phyloP scores from a whole-genome alignment of 2,888 invertebrate genomes.

The Dorcus hopei region DNA sequence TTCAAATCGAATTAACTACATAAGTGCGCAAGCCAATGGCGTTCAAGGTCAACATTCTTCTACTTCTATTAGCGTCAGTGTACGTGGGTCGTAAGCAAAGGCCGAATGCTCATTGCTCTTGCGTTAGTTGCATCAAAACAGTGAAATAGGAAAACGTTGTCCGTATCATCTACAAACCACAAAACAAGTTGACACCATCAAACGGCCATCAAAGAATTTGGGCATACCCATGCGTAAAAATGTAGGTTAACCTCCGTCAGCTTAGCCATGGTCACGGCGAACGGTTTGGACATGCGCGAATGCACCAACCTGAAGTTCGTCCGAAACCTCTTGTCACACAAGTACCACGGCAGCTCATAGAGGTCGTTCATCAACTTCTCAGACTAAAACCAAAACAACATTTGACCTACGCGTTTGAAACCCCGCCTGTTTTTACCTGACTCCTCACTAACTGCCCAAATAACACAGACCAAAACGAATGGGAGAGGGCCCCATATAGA shows the following conservation, averaged over 20 bases:
- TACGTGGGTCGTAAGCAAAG: no score
- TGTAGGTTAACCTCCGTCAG: conserved; percentile 24
- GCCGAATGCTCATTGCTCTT: background rate
- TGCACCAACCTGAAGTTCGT: conserved; percentile 19
- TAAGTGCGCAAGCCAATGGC: no score
- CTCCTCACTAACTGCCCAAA: conserved; percentile 26
- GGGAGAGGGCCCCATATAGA: conserved; percentile 16
- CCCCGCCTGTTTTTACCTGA: conserved; percentile 1
- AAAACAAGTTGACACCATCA: background rate
- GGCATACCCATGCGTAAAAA: conserved; percentile 22
- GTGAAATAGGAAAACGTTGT: background rate
- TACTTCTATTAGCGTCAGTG: no score
- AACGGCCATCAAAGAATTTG: background rate
- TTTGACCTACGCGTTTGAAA: background rate
- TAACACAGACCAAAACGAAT: conserved; percentile 26
- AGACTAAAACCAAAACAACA: conserved; percentile 14
- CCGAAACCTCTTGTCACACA: conserved; percentile 14
- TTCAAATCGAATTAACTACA: no score
- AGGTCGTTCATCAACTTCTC: conserved; percentile 7
- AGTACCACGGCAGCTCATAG: conserved; percentile 21
- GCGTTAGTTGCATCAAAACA: background rate
- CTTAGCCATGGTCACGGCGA: conserved; percentile 22
- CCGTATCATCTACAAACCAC: background rate
- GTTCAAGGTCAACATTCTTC: no score
- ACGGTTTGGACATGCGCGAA: conserved; percentile 16